Base-by-base conservation (phyloP, 1,140 invertebrate genomes). In the Meloidogyne hapla region DNA sequence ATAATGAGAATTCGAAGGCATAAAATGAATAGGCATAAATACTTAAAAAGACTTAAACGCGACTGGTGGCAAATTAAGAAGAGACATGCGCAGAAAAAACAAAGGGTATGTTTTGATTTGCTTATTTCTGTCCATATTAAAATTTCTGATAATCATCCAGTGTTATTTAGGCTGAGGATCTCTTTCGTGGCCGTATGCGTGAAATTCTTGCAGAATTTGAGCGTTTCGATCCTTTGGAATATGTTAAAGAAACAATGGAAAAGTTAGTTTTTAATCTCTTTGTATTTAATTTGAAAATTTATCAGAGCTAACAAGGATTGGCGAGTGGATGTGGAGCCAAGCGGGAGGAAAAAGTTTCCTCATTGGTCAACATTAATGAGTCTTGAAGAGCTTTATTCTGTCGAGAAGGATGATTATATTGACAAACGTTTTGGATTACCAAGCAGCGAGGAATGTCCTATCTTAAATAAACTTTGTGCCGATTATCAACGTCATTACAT, bases 21-120 rank as follows among this genome's bases (percentile, higher is more conserved):
- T 56, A 86, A 86, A 76, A 85, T 85, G 84, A 86, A 84, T 72
- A 85, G 85, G 56, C 84, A 85, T 42, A 85, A 85, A 81, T 40
- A 84, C 62, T 69, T 74, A 63, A 85, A 82, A 84, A 79, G 84
- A 18, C 83, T 79, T 48, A 72, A 84, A 28, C 75, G 84, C 33
- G 84, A 85, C 40, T 86, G 64, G 70, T 84, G 79, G 73, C 85
- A 86, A 77, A 83, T 84, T 61, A 74, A 82, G 33, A 86, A 79
- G 28, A 82, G 79, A 48, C 84, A 85, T 48, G 45, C 79, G 4
- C 76, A 84, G 61, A 85, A 85, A 67, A 85, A 85, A 42, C 67
- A 80, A 15, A 84, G 77, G 67, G 81, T 83, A 56, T 63, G 25
- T 25, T 10, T 21, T 23, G 23, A 5, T 80, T 81, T 23, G 15